Evolutionary conservation across 2,797 vertebrate genomes (phyloP).

Genomic region (Lophius americanus): DNA sequence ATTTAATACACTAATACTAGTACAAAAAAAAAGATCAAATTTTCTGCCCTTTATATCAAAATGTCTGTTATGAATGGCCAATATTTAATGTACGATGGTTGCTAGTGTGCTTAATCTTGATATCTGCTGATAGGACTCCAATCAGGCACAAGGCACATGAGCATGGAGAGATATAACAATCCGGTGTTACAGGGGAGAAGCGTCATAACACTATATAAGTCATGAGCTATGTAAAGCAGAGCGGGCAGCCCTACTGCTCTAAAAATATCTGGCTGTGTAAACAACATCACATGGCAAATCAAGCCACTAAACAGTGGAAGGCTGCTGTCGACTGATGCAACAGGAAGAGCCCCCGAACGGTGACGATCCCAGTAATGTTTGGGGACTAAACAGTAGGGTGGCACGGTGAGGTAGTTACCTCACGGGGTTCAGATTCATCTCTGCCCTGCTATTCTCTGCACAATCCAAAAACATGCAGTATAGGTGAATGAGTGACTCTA

Average conservation of each 20-base stretch:
- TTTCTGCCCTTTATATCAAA: not conserved
- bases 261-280: conserved; percentile 63
- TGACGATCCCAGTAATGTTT: too few relatives aligned
- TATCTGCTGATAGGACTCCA: conserved; percentile 31
- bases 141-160: conserved; percentile 18
- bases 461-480: too few relatives aligned
- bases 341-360: conserved; percentile 12
- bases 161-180: conserved; percentile 29
- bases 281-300: conserved; percentile 48
- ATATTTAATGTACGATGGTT: conserved; percentile 17
- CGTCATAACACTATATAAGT: conserved; percentile 25
- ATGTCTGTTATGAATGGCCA: conserved; percentile 19
- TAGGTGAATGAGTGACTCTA: too few relatives aligned
- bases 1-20: not conserved
- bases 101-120: conserved; percentile 22
- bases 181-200: conserved; percentile 12
- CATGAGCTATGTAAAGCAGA: conserved; percentile 39
- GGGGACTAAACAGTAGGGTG: too few relatives aligned
- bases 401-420: too few relatives aligned
- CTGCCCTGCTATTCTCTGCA: too few relatives aligned
- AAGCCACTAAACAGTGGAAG: conserved; percentile 28
- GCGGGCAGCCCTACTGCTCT: conserved; percentile 36
- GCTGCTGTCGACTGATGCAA: conserved; percentile 11
- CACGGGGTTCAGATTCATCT: too few relatives aligned
- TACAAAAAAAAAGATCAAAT: not conserved